phyloP scores from a whole-genome alignment of 2,888 invertebrate genomes.

The Lithophane ornitopus region DNA sequence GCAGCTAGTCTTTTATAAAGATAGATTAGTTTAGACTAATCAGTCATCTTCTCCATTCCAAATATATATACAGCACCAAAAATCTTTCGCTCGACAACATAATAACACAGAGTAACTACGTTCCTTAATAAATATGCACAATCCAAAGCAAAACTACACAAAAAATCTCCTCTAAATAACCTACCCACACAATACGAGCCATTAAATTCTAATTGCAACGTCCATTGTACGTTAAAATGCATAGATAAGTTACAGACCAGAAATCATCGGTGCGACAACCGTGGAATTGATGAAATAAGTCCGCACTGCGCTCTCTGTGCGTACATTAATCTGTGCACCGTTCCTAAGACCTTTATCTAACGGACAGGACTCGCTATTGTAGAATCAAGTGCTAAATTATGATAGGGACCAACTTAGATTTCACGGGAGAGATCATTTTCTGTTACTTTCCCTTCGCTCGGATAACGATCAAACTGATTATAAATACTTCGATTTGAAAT shows the following conservation, averaged over 20 bases:
- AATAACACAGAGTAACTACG: constrained; percentile 30
- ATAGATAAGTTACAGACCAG: constrained; percentile 73
- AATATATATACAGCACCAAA: neutral
- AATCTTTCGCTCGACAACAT: constrained; percentile 32
- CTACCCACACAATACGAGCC: constrained; percentile 45
- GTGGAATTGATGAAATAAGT: constrained; percentile 77
- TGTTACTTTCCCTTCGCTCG: constrained; percentile 70
- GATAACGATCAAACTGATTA: constrained; percentile 80
- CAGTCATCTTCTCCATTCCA: neutral
- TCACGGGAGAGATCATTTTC: constrained; percentile 79
- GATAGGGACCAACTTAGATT: constrained; percentile 82
- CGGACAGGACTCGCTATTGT: constrained; percentile 81
- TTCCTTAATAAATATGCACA: constrained; percentile 2
- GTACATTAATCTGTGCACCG: constrained; percentile 70
- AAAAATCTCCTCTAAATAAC: constrained; percentile 58
- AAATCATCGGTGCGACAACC: constrained; percentile 70
- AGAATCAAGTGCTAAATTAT: constrained; percentile 85
- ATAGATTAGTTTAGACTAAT: neutral
- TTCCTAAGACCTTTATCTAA: constrained; percentile 80
- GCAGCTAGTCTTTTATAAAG: neutral
- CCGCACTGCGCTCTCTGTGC: constrained; percentile 63
- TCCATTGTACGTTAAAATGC: constrained; percentile 72
- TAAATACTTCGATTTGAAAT: constrained; percentile 83
- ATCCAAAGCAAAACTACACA: constrained; percentile 32
- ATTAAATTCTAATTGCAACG: constrained; percentile 65